A percentile compares a stretch with the other conserved stretches of the same genome.
These are phyloP conservation scores for Grammatotria lemairii DNA, from an alignment of 2,113 vertebrate genomes.

Conservation along the genomic window DNA sequence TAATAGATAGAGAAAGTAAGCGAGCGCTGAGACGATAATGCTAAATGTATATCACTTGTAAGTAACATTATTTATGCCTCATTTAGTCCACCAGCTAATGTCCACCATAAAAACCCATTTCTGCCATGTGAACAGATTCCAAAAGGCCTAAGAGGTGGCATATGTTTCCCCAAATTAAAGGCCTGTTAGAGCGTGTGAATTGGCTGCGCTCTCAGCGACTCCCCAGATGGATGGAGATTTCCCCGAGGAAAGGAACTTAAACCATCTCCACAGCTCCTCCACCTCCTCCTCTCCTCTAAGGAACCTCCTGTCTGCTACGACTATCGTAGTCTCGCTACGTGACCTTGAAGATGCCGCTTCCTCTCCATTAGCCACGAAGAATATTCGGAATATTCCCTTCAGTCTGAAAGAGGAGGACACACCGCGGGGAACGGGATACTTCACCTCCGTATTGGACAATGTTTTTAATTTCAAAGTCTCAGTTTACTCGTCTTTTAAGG, in stretches of 20 bases:
- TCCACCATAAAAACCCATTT: slow-evolving; percentile 27
- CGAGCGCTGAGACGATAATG: not conserved
- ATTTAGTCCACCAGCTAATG: slow-evolving; percentile 17
- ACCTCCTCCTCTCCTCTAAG: slow-evolving; percentile 23
- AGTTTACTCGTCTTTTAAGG: not conserved
- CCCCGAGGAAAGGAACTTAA: slow-evolving; percentile 45
- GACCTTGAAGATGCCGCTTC: slow-evolving; percentile 41
- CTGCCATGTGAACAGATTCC: slow-evolving; percentile 29
- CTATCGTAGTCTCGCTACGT: slow-evolving; percentile 1
- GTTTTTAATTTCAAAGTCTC: not conserved
- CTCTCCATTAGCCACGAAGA: slow-evolving; percentile 4
- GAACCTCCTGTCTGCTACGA: slow-evolving; percentile 11
- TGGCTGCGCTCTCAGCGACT: slow-evolving; percentile 30
- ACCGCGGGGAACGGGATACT: slow-evolving; percentile 1
- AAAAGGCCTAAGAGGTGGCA: slow-evolving; percentile 46
- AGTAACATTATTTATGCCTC: slow-evolving; percentile 6
- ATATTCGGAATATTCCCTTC: not conserved
- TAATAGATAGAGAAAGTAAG: not conserved
- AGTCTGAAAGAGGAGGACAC: not conserved
- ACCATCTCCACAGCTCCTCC: slow-evolving; percentile 11
- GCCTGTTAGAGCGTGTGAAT: slow-evolving; percentile 41
- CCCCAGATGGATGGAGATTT: slow-evolving; percentile 62
- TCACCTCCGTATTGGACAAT: not conserved
- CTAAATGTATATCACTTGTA: not conserved
- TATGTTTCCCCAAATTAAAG: slow-evolving; percentile 59